A percentile compares a stretch with the other conserved stretches of the same genome.
Evolutionary conservation across 1,140 invertebrate genomes (phyloP).

Genomic region (Rhopalosiphum maidis): DNA sequence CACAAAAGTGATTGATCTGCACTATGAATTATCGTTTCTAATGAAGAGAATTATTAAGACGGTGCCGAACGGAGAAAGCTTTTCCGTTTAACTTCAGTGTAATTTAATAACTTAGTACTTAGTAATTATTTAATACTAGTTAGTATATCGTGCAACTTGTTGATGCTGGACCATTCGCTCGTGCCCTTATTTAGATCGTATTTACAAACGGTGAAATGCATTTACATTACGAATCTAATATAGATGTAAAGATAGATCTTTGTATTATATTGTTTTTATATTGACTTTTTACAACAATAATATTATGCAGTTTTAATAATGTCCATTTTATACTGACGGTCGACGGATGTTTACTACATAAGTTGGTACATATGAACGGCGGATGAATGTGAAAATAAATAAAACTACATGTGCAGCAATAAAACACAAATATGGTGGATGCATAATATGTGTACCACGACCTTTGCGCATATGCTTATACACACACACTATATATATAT

Average conservation of each 20-base stretch:
- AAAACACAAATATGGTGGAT: background rate
- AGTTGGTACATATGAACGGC: background rate
- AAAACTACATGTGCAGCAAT: background rate
- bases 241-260: background rate
- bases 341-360: background rate
- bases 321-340: background rate
- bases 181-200: background rate
- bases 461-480: background rate
- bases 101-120: too few species aligned
- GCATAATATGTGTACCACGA: background rate
- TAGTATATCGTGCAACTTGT: background rate
- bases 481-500: too few species aligned
- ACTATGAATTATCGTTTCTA: too few species aligned
- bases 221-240: background rate
- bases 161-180: background rate
- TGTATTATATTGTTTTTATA: background rate
- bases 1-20: too few species aligned
- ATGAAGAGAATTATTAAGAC: background rate
- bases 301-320: background rate
- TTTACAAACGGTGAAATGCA: background rate
- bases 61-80: too few species aligned
- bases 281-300: too few species aligned
- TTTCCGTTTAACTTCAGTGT: too few species aligned
- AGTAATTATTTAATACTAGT: background rate
- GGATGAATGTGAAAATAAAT: background rate